A percentile compares a stretch with the other conserved stretches of the same genome.
phyloP scores from a whole-genome alignment of 2,797 vertebrate genomes.

The Synaphobranchus kaupii region DNA sequence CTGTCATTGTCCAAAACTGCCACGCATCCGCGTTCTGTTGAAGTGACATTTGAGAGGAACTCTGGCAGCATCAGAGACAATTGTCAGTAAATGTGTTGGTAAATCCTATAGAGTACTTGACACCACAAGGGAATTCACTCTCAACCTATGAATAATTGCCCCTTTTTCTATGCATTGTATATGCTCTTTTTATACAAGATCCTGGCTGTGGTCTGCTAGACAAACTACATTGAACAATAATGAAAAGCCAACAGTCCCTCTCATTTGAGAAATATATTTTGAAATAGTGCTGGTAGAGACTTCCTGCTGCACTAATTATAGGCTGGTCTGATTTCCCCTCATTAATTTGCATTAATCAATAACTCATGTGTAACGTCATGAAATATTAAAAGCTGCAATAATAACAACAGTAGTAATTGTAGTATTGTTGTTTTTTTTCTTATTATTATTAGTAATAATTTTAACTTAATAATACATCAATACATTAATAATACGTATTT shows the following conservation, averaged over 20 bases:
- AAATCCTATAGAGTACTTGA: slow-evolving; percentile 74
- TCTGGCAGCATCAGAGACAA: slow-evolving; percentile 64
- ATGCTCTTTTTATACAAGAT: not conserved
- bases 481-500: not conserved
- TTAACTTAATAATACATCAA: not conserved
- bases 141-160: slow-evolving; percentile 74
- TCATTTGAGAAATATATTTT: slow-evolving; percentile 38
- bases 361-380: slow-evolving; percentile 51
- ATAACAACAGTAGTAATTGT: slow-evolving; percentile 45
- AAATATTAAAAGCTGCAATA: slow-evolving; percentile 26
- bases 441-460: slow-evolving; percentile 58
- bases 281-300: slow-evolving; percentile 46
- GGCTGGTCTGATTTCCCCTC: slow-evolving; percentile 54
- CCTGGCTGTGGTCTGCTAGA: not conserved
- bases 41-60: slow-evolving; percentile 73
- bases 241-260: slow-evolving; percentile 47
- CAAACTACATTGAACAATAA: slow-evolving; percentile 47
- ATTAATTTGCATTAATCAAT: slow-evolving; percentile 65
- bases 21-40: slow-evolving; percentile 62
- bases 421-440: slow-evolving; percentile 58
- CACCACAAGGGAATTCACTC: slow-evolving; percentile 68
- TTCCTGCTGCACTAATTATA: slow-evolving; percentile 44
- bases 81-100: slow-evolving; percentile 52
- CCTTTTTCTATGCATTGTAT: slow-evolving; percentile 36
- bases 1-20: slow-evolving; percentile 56